These are phyloP conservation scores for Plectropomus leopardus DNA, from an alignment of 2,113 vertebrate genomes.

Conservation along the genomic window DNA sequence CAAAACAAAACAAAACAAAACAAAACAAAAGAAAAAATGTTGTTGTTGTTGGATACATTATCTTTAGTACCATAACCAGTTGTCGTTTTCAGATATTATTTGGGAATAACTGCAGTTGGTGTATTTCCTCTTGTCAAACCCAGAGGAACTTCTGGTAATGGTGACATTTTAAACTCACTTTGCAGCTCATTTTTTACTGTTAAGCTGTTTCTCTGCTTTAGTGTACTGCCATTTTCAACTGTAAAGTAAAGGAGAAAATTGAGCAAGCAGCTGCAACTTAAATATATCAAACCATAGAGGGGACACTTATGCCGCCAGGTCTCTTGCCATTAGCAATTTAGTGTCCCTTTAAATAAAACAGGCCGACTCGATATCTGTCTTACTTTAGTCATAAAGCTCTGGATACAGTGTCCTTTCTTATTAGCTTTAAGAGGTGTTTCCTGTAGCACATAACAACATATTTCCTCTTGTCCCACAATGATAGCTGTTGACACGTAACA, in stretches of 20 bases:
- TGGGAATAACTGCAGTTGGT: background rate
- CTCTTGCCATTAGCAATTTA: background rate
- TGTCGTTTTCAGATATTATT: background rate
- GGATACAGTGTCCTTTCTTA: background rate
- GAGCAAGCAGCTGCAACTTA: background rate
- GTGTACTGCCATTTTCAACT: background rate
- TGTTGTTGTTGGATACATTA: background rate
- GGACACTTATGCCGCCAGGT: background rate
- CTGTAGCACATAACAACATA: background rate
- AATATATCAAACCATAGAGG: background rate
- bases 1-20: too few relatives aligned
- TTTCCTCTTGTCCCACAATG: background rate
- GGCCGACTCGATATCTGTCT: background rate
- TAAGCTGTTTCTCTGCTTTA: background rate
- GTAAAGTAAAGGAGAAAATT: background rate
- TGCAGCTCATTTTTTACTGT: background rate
- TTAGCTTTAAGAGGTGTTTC: background rate
- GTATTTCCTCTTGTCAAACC: background rate
- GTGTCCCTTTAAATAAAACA: conserved; percentile 3
- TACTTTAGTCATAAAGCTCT: background rate
- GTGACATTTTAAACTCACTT: background rate
- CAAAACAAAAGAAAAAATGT: too few relatives aligned
- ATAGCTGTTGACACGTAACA: conserved; percentile 5
- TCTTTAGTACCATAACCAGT: background rate
- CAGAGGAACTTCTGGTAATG: background rate